Percentiles rank a stretch among this genome's conserved stretches.
Conservation (phyloP, 2,888 invertebrate genomes). For the Dendrolimus pini region DNA sequence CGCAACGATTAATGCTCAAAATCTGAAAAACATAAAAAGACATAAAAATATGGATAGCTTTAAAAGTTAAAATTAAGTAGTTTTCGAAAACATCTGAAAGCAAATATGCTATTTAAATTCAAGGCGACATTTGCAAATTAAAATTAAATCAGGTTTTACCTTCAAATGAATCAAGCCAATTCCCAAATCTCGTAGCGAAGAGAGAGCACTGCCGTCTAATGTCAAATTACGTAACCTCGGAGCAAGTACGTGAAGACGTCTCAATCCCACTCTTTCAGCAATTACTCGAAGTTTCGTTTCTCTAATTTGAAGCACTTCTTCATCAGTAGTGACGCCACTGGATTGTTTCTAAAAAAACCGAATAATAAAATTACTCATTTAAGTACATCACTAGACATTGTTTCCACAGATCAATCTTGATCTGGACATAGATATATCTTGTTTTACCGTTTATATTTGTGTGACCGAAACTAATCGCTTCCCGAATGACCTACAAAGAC, state of each 20-base stretch:
- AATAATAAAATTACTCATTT: neutral
- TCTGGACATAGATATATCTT: too few species aligned
- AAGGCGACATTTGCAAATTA: too few species aligned
- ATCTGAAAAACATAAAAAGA: constrained; percentile 27
- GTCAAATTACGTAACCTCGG: constrained; percentile 78
- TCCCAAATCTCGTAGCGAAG: constrained; percentile 82
- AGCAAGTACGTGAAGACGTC: constrained; percentile 78
- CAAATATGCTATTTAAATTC: too few species aligned
- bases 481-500: too few species aligned
- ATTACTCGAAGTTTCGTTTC: constrained; percentile 80
- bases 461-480: too few species aligned
- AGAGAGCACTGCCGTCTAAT: constrained; percentile 81
- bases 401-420: too few species aligned
- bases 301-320: constrained; percentile 63
- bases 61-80: too few species aligned
- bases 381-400: too few species aligned
- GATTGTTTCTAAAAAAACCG: constrained; percentile 53
- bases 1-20: constrained; percentile 79
- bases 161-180: constrained; percentile 77
- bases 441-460: too few species aligned
- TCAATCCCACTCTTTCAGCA: constrained; percentile 79
- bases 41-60: neutral
- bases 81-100: too few species aligned
- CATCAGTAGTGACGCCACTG: constrained; percentile 59
- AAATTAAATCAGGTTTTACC: constrained; percentile 27